Evolutionary conservation across 2,797 vertebrate genomes (phyloP).

Genomic region (Urophycis tenuis): DNA sequence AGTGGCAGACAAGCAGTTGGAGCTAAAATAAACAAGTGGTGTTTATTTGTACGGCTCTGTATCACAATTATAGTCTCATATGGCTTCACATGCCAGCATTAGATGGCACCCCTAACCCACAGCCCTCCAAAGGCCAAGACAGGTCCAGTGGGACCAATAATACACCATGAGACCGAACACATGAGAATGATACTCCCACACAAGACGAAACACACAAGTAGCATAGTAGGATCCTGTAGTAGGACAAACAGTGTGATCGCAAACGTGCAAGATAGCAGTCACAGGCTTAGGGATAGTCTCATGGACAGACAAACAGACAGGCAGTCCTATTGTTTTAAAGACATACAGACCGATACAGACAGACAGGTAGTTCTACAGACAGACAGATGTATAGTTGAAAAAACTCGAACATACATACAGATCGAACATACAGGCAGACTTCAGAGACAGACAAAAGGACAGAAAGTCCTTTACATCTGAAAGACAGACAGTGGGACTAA

Average conservation of each 20-base stretch:
- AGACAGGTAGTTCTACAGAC: neutral
- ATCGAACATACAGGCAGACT: conserved; percentile 29
- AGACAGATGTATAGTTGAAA: conserved; percentile 45
- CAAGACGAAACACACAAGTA: neutral
- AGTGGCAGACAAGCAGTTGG: neutral
- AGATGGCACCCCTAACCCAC: neutral
- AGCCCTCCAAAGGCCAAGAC: neutral
- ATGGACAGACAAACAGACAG: neutral
- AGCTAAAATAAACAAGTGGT: neutral
- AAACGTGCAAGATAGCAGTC: neutral
- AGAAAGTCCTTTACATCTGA: neutral
- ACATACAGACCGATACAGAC: neutral
- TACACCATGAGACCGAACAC: neutral
- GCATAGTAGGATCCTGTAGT: neutral
- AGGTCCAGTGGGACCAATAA: neutral
- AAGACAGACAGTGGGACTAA: conserved; percentile 18
- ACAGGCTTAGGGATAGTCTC: neutral
- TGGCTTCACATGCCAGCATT: neutral
- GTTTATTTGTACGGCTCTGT: neutral
- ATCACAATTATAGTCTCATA: neutral
- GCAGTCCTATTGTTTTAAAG: neutral
- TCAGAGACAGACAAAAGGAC: conserved; percentile 20
- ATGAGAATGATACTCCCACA: neutral
- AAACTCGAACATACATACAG: conserved; percentile 20
- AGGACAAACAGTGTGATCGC: neutral